phyloP scores from a whole-genome alignment of 92 coral and sea anemone species.

The Epizoanthus rinbou region DNA sequence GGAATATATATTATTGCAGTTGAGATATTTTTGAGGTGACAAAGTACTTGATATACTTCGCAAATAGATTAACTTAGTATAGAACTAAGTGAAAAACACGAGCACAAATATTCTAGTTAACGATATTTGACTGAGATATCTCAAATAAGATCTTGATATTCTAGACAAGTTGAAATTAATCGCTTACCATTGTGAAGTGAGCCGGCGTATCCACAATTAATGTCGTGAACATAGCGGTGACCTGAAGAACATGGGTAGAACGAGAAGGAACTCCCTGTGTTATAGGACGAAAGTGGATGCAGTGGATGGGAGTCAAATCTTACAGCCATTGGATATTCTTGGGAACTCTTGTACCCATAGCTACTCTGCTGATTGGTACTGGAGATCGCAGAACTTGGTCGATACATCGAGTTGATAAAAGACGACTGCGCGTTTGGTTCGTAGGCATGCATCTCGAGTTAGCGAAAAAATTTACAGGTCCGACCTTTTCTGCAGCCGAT shows the following conservation, averaged over 20 bases:
- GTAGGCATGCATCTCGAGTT: conserved; percentile 76
- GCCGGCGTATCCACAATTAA: conserved; percentile 86
- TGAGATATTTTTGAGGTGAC: not conserved
- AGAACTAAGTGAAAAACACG: not conserved
- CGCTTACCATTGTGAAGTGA: conserved; percentile 82
- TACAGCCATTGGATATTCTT: conserved; percentile 90
- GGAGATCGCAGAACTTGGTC: conserved; percentile 70
- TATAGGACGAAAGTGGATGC: conserved; percentile 78
- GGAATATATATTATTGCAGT: not conserved
- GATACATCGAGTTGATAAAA: conserved; percentile 83
- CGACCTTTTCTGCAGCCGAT: not conserved
- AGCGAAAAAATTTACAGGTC: conserved; percentile 6
- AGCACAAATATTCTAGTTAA: not conserved
- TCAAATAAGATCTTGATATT: conserved; percentile 29
- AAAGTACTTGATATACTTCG: not conserved
- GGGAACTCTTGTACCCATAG: conserved; percentile 65
- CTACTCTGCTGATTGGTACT: conserved; percentile 62
- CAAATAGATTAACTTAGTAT: not conserved
- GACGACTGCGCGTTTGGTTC: conserved; percentile 74
- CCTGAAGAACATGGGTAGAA: conserved; percentile 88
- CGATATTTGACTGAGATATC: conserved; percentile 22
- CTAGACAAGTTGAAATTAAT: not conserved
- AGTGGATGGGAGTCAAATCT: conserved; percentile 85
- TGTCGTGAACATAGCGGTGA: conserved; percentile 87
- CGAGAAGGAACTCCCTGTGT: conserved; percentile 68